phyloP scores from a whole-genome alignment of 2,797 vertebrate genomes.

The Galago senegalensis region DNA sequence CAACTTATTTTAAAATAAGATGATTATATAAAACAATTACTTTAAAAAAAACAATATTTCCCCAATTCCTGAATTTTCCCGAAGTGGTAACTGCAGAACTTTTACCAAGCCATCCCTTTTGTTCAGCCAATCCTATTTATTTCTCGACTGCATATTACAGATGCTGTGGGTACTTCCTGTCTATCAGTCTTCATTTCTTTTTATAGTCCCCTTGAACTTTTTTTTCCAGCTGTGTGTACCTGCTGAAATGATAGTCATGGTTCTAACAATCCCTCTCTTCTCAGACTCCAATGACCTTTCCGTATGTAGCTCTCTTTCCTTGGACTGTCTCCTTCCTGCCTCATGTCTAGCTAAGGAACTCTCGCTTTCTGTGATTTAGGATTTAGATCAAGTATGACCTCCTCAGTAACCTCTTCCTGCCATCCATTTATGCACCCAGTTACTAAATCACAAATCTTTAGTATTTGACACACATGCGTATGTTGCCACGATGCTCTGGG shows the following conservation, averaged over 20 bases:
- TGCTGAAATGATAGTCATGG: not conserved
- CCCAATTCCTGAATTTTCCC: conserved; percentile 32
- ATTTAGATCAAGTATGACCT: not conserved
- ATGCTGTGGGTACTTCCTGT: not conserved
- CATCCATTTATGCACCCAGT: not conserved
- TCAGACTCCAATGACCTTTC: not conserved
- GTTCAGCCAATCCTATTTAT: not conserved
- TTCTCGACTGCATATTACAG: not conserved
- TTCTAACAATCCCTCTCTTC: not conserved
- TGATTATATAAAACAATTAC: conserved; percentile 38
- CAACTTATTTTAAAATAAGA: conserved; percentile 9
- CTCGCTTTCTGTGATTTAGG: conserved; percentile 27
- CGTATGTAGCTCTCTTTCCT: not conserved
- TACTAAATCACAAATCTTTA: conserved; percentile 22
- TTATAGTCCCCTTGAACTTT: not conserved
- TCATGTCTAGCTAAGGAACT: not conserved
- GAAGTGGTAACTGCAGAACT: not conserved
- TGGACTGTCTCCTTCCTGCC: not conserved
- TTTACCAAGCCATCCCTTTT: not conserved
- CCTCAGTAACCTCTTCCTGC: not conserved
- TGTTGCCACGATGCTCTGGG: not conserved
- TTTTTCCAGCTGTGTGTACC: not conserved
- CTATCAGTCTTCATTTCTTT: not conserved
- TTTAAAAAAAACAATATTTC: not conserved
- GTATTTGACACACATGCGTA: not conserved